These are phyloP conservation scores for Latheticus oryzae DNA, from an alignment of 2,888 invertebrate genomes.

Conservation along the genomic window DNA sequence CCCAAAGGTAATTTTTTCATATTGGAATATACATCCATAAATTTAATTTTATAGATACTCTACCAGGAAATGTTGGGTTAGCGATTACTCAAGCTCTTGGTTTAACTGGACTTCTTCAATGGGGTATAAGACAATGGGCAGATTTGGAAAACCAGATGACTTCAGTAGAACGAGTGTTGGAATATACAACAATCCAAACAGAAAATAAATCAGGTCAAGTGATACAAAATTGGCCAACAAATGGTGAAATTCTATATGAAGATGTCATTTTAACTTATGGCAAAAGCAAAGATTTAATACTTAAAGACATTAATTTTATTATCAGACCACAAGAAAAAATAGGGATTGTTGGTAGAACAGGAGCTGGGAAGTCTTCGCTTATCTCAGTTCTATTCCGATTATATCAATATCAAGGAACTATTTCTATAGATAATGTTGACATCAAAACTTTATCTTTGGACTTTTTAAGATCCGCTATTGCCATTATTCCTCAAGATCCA, in stretches of 20 bases:
- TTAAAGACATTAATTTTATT: conserved; percentile 67
- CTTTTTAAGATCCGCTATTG: conserved; percentile 62
- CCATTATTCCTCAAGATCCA: conserved; percentile 68
- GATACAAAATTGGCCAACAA: conserved; percentile 70
- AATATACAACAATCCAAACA: conserved; percentile 63
- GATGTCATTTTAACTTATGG: conserved; percentile 73
- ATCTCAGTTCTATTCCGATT: conserved; percentile 75
- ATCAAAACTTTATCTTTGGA: conserved; percentile 63
- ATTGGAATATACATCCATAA: too few relatives aligned
- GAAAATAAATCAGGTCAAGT: conserved; percentile 51
- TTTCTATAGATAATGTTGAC: conserved; percentile 68
- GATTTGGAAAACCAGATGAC: conserved; percentile 85
- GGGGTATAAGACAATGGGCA: conserved; percentile 82
- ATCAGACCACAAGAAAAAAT: conserved; percentile 64
- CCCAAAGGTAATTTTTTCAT: too few relatives aligned
- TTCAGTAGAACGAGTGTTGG: conserved; percentile 82
- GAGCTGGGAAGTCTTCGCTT: conserved; percentile 76
- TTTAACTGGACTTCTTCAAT: conserved; percentile 74
- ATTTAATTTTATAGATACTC: conserved; percentile 36
- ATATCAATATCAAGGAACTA: conserved; percentile 66
- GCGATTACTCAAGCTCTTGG: conserved; percentile 85
- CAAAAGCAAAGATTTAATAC: conserved; percentile 62
- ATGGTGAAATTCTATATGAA: conserved; percentile 70
- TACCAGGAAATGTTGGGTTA: conserved; percentile 77
- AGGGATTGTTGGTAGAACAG: conserved; percentile 78